Conservation (phyloP, 2,888 invertebrate genomes). For the Leistus spinibarbis region DNA sequence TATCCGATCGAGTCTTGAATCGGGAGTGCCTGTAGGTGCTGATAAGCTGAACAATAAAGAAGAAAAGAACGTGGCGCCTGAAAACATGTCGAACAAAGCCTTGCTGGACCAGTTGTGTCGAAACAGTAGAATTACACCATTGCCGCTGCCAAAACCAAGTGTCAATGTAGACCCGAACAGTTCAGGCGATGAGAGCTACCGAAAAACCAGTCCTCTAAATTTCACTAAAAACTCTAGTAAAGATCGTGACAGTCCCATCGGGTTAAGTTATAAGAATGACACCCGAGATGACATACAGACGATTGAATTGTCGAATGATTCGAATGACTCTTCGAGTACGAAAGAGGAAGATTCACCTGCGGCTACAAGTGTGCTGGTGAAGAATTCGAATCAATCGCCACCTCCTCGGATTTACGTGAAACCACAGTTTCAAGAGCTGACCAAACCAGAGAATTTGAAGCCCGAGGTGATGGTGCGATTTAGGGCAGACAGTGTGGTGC, state of each 20-base stretch:
- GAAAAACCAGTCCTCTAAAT: slow-evolving; percentile 53
- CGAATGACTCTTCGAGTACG: slow-evolving; percentile 50
- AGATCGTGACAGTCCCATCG: slow-evolving; percentile 20
- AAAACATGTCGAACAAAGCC: slow-evolving; percentile 65
- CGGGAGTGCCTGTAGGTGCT: slow-evolving; percentile 62
- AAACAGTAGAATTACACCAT: slow-evolving; percentile 63
- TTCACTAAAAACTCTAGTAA: slow-evolving; percentile 48
- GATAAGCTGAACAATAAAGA: slow-evolving; percentile 62
- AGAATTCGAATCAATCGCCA: slow-evolving; percentile 42
- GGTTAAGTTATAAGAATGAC: slow-evolving; percentile 7
- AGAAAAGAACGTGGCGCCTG: slow-evolving; percentile 58
- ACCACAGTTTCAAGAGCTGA: slow-evolving; percentile 52
- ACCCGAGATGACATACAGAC: slow-evolving; percentile 49
- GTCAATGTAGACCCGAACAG: slow-evolving; percentile 50
- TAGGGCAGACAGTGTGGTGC: slow-evolving; percentile 40
- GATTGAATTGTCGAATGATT: slow-evolving; percentile 57
- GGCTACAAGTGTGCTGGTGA: not conserved
- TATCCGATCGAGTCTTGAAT: slow-evolving; percentile 80
- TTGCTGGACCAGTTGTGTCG: slow-evolving; percentile 71
- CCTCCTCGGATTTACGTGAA: slow-evolving; percentile 55
- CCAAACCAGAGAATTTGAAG: slow-evolving; percentile 57
- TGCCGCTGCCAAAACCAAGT: slow-evolving; percentile 54
- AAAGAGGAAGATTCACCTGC: slow-evolving; percentile 26
- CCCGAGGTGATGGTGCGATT: slow-evolving; percentile 57
- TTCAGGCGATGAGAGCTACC: slow-evolving; percentile 60